These are phyloP conservation scores for Syngnathus typhle DNA, from an alignment of 2,113 vertebrate genomes.

Conservation along the genomic window DNA sequence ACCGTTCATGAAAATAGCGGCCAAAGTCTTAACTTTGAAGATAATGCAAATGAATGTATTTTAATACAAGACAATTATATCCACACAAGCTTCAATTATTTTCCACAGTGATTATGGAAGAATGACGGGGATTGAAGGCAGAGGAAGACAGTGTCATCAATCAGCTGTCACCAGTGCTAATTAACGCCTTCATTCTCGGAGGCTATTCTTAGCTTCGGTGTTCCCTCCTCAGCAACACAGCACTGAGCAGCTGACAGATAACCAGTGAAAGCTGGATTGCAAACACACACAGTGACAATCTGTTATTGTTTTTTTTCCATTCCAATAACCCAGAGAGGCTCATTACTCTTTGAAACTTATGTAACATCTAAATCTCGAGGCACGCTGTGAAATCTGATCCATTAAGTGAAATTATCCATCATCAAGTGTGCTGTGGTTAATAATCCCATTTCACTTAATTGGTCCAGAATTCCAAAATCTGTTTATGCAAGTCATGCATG, in stretches of 20 bases:
- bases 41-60: background rate
- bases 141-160: conserved; percentile 10
- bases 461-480: background rate
- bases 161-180: conserved; percentile 50
- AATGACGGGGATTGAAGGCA: conserved; percentile 21
- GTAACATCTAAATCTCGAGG: background rate
- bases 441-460: background rate
- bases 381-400: background rate
- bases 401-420: background rate
- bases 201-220: conserved; percentile 42
- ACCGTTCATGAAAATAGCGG: no score
- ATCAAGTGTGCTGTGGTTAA: background rate
- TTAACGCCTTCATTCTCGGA: conserved; percentile 31
- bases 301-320: background rate
- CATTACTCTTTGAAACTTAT: background rate
- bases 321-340: background rate
- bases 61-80: background rate
- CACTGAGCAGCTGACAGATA: conserved; percentile 31
- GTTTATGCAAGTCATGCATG: background rate
- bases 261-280: background rate
- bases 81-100: background rate
- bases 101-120: conserved; percentile 11
- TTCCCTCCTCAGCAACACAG: conserved; percentile 22
- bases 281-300: conserved; percentile 1
- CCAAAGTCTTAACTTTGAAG: no score